These are phyloP conservation scores for Leptinotarsa tumamoca DNA, from an alignment of 2,888 invertebrate genomes.

Conservation along the genomic window DNA sequence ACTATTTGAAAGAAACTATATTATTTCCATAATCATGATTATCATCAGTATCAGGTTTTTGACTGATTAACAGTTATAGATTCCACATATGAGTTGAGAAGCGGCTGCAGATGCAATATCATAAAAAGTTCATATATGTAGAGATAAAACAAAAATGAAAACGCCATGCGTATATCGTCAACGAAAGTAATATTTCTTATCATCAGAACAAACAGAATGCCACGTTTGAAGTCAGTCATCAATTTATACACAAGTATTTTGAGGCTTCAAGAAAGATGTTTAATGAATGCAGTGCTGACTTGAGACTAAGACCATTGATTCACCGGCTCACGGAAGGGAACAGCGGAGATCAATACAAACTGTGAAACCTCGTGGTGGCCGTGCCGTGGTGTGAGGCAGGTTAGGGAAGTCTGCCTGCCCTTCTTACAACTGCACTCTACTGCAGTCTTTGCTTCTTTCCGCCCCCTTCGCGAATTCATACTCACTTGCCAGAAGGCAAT, in stretches of 20 bases:
- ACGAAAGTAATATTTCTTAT: neutral
- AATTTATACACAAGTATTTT: neutral
- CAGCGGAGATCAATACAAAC: conserved; percentile 66
- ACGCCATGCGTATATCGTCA: neutral
- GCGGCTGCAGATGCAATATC: no score
- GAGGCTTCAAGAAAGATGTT: conserved; percentile 12
- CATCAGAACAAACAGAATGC: neutral
- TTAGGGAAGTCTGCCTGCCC: conserved; percentile 62
- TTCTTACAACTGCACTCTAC: conserved; percentile 59
- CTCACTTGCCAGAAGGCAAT: conserved; percentile 41
- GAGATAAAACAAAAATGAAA: neutral
- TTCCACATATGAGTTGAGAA: no score
- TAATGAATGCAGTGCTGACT: conserved; percentile 58
- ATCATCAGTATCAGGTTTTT: no score
- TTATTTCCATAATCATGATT: no score
- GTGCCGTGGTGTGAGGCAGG: conserved; percentile 64
- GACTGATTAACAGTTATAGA: no score
- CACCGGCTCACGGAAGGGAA: conserved; percentile 59
- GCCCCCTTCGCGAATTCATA: conserved; percentile 47
- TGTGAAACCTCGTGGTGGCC: conserved; percentile 57
- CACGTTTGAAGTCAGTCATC: neutral
- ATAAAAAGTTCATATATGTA: no score
- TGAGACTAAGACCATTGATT: conserved; percentile 65
- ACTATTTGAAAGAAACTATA: no score
- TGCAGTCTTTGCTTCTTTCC: conserved; percentile 63